These are phyloP conservation scores for Sminthurides aquaticus DNA, from an alignment of 2,888 invertebrate genomes.

Conservation along the genomic window DNA sequence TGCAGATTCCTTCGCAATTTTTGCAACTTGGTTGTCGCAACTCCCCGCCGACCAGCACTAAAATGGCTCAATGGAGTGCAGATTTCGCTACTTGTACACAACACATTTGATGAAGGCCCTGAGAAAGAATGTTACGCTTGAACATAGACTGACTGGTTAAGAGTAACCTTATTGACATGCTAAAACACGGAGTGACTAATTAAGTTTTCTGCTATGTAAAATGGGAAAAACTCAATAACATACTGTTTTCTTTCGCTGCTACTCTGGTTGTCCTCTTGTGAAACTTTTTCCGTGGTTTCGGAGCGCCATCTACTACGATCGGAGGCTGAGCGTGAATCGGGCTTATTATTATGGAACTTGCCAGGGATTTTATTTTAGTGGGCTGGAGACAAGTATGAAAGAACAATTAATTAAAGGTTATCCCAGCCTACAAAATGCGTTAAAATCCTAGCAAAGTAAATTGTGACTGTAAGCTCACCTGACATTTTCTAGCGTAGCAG, in stretches of 20 bases:
- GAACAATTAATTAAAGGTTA: not conserved
- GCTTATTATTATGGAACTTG: conserved; percentile 13
- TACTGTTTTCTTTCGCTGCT: not conserved
- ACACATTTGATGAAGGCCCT: not conserved
- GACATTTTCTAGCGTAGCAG: conserved; percentile 8
- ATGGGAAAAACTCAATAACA: too few species aligned
- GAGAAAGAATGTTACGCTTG: not conserved
- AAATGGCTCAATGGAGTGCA: not conserved
- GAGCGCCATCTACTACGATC: conserved; percentile 15
- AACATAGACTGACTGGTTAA: too few species aligned
- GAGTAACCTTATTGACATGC: too few species aligned
- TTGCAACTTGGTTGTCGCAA: conserved; percentile 10
- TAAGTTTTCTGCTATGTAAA: too few species aligned
- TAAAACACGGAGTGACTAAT: too few species aligned
- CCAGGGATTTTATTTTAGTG: conserved; percentile 5
- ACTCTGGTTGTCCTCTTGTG: conserved; percentile 10
- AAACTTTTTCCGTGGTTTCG: conserved; percentile 13
- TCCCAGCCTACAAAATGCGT: not conserved
- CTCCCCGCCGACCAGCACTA: not conserved
- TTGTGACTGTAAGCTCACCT: not conserved
- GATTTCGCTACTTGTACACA: not conserved
- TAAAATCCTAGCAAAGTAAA: too few species aligned
- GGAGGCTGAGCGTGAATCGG: conserved; percentile 8
- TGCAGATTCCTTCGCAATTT: conserved; percentile 15
- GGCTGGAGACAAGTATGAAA: not conserved